phyloP scores from a whole-genome alignment of 2,113 vertebrate species.

The Lanius ludovicianus region DNA sequence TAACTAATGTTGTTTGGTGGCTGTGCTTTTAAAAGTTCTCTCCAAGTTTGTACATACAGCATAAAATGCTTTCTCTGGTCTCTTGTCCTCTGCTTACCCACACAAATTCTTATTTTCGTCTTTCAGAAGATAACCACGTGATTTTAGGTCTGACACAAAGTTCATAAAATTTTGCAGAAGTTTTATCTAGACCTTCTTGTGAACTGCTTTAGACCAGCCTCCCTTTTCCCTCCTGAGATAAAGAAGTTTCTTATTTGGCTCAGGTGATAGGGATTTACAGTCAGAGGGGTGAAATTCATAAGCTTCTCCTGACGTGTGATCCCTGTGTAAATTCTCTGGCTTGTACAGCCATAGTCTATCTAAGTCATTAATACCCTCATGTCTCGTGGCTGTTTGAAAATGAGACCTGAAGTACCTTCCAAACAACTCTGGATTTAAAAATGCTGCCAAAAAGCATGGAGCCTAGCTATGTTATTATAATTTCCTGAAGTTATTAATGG shows the following conservation, averaged over 20 bases:
- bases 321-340: not conserved
- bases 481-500: not conserved
- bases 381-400: not conserved
- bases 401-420: not conserved
- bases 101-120: not conserved
- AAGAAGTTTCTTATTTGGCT: not conserved
- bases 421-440: not conserved
- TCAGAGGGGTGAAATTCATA: not conserved
- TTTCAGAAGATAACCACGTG: not conserved
- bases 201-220: not conserved
- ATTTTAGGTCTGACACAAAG: not conserved
- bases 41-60: not conserved
- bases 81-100: not conserved
- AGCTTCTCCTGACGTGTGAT: not conserved
- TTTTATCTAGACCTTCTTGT: not conserved
- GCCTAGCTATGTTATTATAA: not conserved
- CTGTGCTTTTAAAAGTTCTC: not conserved
- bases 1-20: not conserved
- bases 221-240: not conserved
- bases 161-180: not conserved
- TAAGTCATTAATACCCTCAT: not conserved
- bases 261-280: not conserved
- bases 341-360: not conserved
- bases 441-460: fast-evolving
- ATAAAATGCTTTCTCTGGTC: not conserved